Base-by-base conservation (phyloP, 2,797 vertebrate genomes). In the Chaetophractus vellerosus region DNA sequence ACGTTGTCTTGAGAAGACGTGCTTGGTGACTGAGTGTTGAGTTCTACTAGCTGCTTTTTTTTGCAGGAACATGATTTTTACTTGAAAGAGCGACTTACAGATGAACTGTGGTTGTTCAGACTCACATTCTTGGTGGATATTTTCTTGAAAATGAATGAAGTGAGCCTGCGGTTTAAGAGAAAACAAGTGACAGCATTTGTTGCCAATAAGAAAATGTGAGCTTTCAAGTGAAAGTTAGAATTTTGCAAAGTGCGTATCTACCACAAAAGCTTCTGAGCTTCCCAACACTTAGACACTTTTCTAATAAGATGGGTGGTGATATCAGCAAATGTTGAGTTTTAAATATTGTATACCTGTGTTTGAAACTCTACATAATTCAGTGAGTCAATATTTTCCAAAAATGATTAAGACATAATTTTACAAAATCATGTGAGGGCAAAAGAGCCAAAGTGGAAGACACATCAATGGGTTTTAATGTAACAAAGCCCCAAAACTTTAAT, bases 381-480 rank as follows among this genome's bases (percentile, higher is more conserved):
- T 2, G 59, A 91, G 4, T 5, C 28, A 0, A 10, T 50, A 45
- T 31, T 84, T 72, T 57, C 90, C 41, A 33, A 2, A 33, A 2
- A 52, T 48, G 52, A 63, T n/a, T 12, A 26, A 92, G 33, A 59
- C 28, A 2, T 9, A 4, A 19, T 15, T 15, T 66, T 6, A 26
- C 57, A 48, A 71, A 88, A 26, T 52, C 72, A 6, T 7, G 7
- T 0, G 5, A 59, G 28, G 12, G 41, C 14, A 28, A 38, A 26
- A 50, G 36, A n/a, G 3, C 23, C 9, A 24, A 1, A 10, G n/a
- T 19, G 21, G 45, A 28, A 48, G 15, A 16, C 0, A 66, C 36
- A 16, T 28, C 59, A 0, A 2, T 1, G 52, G 4, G 0, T 78
- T 11, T 63, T 48, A 4, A 36, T 0, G 4, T 24, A 28, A 59